phyloP scores from a whole-genome alignment of 2,888 invertebrate genomes.

The Anaspis maculata region DNA sequence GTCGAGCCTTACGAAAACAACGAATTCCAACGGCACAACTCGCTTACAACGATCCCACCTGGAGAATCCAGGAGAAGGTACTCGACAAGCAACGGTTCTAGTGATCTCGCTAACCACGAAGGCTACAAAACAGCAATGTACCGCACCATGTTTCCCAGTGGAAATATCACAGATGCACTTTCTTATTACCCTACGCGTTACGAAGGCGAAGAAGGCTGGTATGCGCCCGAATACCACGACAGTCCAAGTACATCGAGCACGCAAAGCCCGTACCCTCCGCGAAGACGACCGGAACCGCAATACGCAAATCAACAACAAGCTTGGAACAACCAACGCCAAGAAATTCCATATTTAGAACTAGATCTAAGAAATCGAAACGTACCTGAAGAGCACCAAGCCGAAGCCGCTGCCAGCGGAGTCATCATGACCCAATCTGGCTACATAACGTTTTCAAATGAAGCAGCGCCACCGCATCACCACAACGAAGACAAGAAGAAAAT shows the following conservation, averaged over 20 bases:
- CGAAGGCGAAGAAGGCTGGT: conserved; percentile 46
- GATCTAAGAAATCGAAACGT: conserved; percentile 47
- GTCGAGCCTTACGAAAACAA: conserved; percentile 52
- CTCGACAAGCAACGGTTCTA: conserved; percentile 46
- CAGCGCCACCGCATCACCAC: conserved; percentile 36
- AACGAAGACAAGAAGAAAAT: conserved; percentile 57
- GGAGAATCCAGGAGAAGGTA: conserved; percentile 38
- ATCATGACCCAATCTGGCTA: conserved; percentile 73
- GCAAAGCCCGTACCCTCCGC: conserved; percentile 31
- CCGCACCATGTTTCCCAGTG: conserved; percentile 61
- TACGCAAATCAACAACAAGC: conserved; percentile 33
- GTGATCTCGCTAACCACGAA: conserved; percentile 54
- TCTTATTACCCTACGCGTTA: conserved; percentile 72
- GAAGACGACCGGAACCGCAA: conserved; percentile 23
- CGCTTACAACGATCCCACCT: conserved; percentile 45
- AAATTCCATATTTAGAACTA: conserved; percentile 41
- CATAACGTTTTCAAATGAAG: conserved; percentile 60
- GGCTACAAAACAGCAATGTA: conserved; percentile 56
- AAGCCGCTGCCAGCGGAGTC: conserved; percentile 50
- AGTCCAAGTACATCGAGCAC: conserved; percentile 53
- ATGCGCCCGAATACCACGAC: conserved; percentile 47
- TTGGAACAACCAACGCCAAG: conserved; percentile 38
- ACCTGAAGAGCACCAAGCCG: conserved; percentile 39
- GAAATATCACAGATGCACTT: conserved; percentile 69
- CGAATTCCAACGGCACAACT: conserved; percentile 44